Evolutionary conservation across 2,113 vertebrate genomes (phyloP).

Genomic region (Malurus elegans): DNA sequence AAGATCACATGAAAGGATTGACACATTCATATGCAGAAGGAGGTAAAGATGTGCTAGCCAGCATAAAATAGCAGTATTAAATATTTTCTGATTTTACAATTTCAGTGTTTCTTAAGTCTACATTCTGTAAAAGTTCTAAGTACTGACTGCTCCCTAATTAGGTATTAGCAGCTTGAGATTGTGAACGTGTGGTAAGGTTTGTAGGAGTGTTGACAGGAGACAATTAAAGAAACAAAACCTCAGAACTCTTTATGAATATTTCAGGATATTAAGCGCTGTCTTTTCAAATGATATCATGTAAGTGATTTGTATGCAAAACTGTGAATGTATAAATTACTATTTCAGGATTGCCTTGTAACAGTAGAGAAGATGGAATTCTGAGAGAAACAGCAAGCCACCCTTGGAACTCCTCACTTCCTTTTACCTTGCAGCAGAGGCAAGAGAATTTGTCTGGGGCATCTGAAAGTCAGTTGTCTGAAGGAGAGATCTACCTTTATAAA

Average conservation of each 20-base stretch:
- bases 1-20: not conserved
- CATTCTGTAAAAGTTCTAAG: not conserved
- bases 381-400: not conserved
- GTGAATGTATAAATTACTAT: not conserved
- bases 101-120: not conserved
- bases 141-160: not conserved
- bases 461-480: not conserved
- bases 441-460: not conserved
- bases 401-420: not conserved
- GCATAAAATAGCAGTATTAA: not conserved
- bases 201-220: not conserved
- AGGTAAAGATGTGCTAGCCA: not conserved
- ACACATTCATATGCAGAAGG: not conserved
- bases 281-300: not conserved
- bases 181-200: not conserved
- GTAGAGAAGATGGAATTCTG: not conserved
- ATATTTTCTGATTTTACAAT: not conserved
- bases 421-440: not conserved
- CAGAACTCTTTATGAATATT: not conserved
- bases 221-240: not conserved
- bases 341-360: constrained; percentile 64
- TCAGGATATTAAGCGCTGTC: not conserved
- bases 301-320: not conserved
- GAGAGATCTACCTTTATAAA: not conserved
- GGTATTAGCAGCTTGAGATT: not conserved